A percentile compares a stretch with the other conserved stretches of the same genome.
These are phyloP conservation scores for Tribolium castaneum DNA, from an alignment of 1,140 invertebrate genomes.

Conservation along the genomic window DNA sequence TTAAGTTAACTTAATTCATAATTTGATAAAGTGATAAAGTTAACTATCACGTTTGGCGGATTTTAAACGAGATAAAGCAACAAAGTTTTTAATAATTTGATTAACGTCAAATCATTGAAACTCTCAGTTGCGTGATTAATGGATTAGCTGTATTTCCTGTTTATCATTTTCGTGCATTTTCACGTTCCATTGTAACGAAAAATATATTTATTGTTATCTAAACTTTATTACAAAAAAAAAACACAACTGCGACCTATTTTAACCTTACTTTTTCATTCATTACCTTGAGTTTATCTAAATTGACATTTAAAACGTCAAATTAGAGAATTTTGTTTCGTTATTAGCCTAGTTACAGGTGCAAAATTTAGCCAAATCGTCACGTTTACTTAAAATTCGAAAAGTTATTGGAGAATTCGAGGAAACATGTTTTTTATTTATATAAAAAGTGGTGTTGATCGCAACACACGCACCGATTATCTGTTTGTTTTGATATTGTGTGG, in stretches of 20 bases:
- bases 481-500: neutral
- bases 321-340: too few species aligned
- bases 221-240: neutral
- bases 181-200: neutral
- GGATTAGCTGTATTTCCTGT: conserved; percentile 20
- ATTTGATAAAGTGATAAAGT: too few species aligned
- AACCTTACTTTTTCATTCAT: neutral
- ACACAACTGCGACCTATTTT: neutral
- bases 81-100: too few species aligned
- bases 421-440: neutral
- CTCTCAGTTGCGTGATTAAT: neutral
- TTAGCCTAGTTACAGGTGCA: too few species aligned
- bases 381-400: neutral
- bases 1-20: too few species aligned
- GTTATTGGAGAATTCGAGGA: neutral
- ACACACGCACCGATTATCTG: neutral
- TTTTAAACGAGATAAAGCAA: too few species aligned
- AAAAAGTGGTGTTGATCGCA: neutral
- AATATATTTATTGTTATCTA: neutral
- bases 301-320: neutral
- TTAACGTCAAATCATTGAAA: neutral
- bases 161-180: neutral
- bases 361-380: too few species aligned
- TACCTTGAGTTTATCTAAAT: neutral
- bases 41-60: too few species aligned